These are phyloP conservation scores for Melanaphis sacchari DNA, from an alignment of 1,140 invertebrate genomes.

Conservation along the genomic window DNA sequence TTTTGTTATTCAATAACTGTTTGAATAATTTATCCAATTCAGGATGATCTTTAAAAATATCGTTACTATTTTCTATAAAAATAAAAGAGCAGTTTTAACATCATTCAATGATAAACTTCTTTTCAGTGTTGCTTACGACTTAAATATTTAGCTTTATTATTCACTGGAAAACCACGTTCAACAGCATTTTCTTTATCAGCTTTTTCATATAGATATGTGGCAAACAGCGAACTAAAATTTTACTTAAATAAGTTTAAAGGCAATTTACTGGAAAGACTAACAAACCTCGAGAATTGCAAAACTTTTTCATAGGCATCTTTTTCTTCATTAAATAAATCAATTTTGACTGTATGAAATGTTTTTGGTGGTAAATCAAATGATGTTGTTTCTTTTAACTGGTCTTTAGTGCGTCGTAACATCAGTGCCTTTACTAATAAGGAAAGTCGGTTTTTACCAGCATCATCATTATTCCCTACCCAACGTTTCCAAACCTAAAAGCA, in stretches of 20 bases:
- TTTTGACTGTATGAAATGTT: constrained; percentile 66
- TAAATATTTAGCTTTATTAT: constrained; percentile 50
- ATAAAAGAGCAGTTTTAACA: background rate
- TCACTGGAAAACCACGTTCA: constrained; percentile 61
- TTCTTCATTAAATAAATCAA: constrained; percentile 75
- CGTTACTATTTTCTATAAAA: constrained; percentile 51
- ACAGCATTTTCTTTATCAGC: constrained; percentile 70
- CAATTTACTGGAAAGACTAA: background rate
- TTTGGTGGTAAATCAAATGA: constrained; percentile 74
- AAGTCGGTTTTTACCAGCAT: constrained; percentile 75
- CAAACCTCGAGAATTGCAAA: constrained; percentile 60
- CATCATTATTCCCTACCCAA: constrained; percentile 77
- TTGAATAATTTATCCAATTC: constrained; percentile 67
- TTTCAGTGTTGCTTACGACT: background rate
- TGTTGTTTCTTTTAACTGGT: constrained; percentile 72
- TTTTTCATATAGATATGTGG: constrained; percentile 76
- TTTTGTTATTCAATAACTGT: constrained; percentile 69
- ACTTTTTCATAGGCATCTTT: constrained; percentile 78
- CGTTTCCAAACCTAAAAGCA: constrained; percentile 69
- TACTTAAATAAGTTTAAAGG: background rate
- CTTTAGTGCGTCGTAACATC: constrained; percentile 85
- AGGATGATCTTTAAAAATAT: constrained; percentile 64
- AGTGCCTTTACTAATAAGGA: constrained; percentile 81
- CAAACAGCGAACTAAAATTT: constrained; percentile 70
- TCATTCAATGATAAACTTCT: background rate